Conservation (phyloP, 2,797 vertebrate genomes). For the Coracias cyanogaster region DNA sequence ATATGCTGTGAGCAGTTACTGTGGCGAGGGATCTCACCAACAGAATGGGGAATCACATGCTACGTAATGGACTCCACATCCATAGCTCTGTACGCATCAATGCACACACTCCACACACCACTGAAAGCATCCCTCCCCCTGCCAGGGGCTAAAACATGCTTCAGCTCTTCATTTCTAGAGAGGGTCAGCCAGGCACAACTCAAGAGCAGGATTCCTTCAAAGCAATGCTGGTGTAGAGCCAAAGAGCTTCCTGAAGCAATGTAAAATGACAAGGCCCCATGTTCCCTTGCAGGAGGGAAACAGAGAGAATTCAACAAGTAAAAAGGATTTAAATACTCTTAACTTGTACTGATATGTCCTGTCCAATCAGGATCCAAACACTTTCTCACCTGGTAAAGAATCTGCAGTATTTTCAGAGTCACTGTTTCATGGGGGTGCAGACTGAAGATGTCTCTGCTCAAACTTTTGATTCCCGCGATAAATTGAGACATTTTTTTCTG, state of each 20-base stretch:
- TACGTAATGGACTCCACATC: accelerated
- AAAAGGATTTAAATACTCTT: not conserved
- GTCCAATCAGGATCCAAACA: not conserved
- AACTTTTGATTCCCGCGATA: accelerated
- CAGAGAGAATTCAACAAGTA: not conserved
- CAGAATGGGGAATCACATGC: not conserved
- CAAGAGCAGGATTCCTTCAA: not conserved
- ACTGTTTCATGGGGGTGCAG: not conserved
- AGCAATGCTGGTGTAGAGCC: not conserved
- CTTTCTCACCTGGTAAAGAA: constrained; percentile 70
- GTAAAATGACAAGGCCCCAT: not conserved
- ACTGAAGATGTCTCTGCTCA: accelerated
- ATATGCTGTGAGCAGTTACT: not conserved
- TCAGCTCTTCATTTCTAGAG: not conserved
- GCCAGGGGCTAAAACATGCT: not conserved
- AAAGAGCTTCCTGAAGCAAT: not conserved
- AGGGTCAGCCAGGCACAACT: not conserved
- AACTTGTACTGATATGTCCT: not conserved
- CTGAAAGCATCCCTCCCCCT: not conserved
- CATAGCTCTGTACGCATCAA: not conserved
- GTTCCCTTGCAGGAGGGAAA: not conserved
- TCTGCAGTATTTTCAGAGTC: constrained; percentile 53
- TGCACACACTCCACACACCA: not conserved
- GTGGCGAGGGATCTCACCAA: not conserved
- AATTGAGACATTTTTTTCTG: not conserved